Evolutionary conservation across 2,888 invertebrate species (phyloP), one percentile per base, ranked within the genome.

Genomic region (Neoascia interrupta): DNA sequence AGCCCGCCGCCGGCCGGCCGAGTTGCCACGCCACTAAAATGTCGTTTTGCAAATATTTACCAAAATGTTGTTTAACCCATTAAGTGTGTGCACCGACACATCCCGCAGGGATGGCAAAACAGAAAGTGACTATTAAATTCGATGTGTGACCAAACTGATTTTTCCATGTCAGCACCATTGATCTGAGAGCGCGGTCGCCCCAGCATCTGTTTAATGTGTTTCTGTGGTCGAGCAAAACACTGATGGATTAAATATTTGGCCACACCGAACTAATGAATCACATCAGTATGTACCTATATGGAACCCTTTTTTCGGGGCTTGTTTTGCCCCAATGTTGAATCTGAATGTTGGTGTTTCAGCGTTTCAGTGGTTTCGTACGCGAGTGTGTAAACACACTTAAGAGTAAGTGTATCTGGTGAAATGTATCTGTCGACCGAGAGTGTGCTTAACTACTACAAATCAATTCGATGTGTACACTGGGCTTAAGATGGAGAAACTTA

Each of bases 381-480:
- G 61, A 45, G 10, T 51, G 54, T 19, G 68, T 43, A 79, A 79
- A 79, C 79, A 79, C 61, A 79, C 79, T 79, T 79, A 79, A 68
- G 73, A 68, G 73, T 61, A 73, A 79, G 73, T 73, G 79, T 79
- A 79, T 73, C 79, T 68, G 79, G 73, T 79, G 66, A 79, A 79
- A 73, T 73, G 73, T 73, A 79, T 73, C 54, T 68, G 66, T 68
- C 73, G 61, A 51, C 58, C 66, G 49, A n/a, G n/a, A 47, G 73
- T 68, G 49, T 79, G 60, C 73, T 79, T 56, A 79, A 64, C 76
- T 76, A 70, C 76, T 51, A 76, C 72, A 76, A 76, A 76, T 76
- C 76, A 76, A 73, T 68, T 68, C 66, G 51, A 54, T 75, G 60
- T 79, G 73, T 73, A 79, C 60, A 56, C 49, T 61, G 58, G 49